A percentile compares a stretch with the other conserved stretches of the same genome.
Evolutionary conservation across 2,797 vertebrate species (phyloP).

Genomic region (Tangara arthus): DNA sequence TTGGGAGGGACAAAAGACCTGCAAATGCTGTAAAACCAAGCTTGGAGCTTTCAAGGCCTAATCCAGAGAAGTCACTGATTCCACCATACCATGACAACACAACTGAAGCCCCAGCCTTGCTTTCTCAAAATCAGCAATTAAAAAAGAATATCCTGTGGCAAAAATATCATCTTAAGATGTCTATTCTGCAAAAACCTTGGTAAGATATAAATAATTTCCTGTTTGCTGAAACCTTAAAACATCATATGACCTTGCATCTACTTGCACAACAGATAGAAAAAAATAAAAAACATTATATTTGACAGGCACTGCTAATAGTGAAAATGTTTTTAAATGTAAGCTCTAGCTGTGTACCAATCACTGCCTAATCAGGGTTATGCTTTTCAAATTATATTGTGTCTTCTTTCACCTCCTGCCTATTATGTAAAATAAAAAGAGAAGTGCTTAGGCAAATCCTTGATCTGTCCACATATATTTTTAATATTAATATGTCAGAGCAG

Average conservation of each 20-base stretch:
- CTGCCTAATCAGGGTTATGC: conserved; percentile 78
- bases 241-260: conserved; percentile 42
- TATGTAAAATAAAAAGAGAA: conserved; percentile 82
- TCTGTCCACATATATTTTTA: conserved; percentile 82
- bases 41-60: not conserved
- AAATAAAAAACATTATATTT: conserved; percentile 16
- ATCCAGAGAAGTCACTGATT: not conserved
- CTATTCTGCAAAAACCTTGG: not conserved
- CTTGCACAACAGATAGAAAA: not conserved
- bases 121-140: conserved; percentile 5
- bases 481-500: conserved; percentile 88
- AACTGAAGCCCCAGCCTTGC: not conserved
- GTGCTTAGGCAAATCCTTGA: conserved; percentile 73
- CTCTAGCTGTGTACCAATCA: conserved; percentile 67
- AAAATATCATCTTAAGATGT: not conserved
- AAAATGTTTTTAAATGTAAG: conserved; percentile 73
- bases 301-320: conserved; percentile 67
- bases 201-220: conserved; percentile 28
- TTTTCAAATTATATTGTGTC: conserved; percentile 82
- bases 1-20: not conserved
- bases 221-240: conserved; percentile 22
- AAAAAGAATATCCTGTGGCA: not conserved
- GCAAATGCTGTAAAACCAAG: conserved; percentile 1
- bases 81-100: not conserved
- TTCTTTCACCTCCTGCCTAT: conserved; percentile 79